phyloP scores from a whole-genome alignment of 2,113 vertebrate species.

The Coturnix japonica region DNA sequence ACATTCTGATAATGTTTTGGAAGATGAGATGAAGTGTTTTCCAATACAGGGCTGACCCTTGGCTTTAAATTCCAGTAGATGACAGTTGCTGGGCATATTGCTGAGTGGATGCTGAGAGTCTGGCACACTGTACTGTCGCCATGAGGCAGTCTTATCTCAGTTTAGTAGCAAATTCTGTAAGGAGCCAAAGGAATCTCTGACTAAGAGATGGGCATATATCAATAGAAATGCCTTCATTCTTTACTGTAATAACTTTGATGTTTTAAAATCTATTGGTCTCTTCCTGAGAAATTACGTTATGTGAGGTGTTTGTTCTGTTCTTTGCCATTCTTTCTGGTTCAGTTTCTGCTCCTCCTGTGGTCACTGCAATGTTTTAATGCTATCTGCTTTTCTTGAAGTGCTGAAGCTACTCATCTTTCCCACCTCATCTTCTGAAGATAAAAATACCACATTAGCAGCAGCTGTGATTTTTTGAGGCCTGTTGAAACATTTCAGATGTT shows the following conservation, averaged over 20 bases:
- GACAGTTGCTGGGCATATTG: background rate
- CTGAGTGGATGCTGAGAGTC: background rate
- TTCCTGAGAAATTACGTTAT: background rate
- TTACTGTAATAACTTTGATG: constrained; percentile 12
- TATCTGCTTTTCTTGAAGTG: background rate
- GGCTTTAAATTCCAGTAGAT: constrained; percentile 21
- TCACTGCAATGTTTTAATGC: background rate
- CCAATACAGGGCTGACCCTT: background rate
- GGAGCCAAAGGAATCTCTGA: background rate
- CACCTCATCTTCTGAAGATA: background rate
- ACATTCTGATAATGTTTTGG: constrained; percentile 18
- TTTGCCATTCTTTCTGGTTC: constrained; percentile 4
- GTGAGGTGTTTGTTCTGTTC: constrained; percentile 15
- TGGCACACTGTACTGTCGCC: background rate
- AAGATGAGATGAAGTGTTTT: background rate
- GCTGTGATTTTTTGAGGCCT: background rate
- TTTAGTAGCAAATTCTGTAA: background rate
- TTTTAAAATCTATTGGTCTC: constrained; percentile 37
- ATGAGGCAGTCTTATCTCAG: background rate
- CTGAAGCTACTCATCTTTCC: background rate
- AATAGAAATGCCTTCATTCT: background rate
- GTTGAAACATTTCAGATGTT: background rate
- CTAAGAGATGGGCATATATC: background rate
- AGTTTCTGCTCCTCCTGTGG: background rate
- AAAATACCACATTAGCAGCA: background rate